Base-by-base conservation (phyloP, 2,113 vertebrate species). In the Bettongia penicillata region DNA sequence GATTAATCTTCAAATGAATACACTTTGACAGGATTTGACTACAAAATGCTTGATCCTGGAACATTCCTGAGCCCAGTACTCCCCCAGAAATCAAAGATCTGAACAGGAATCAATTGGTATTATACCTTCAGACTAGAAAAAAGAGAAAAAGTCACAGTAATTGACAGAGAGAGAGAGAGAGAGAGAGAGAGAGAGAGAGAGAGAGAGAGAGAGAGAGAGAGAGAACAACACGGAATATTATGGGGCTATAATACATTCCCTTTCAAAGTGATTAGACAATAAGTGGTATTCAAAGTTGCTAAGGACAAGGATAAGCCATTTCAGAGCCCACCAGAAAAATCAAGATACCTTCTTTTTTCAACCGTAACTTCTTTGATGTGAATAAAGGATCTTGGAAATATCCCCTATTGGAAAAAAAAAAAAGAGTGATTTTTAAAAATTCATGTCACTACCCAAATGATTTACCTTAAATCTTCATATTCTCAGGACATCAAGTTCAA, bases 351-450 rank as follows among this genome's bases (percentile, higher is more conserved):
- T 98, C 98, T 99, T 97, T 99, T 99, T 97, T 99, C 99, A 95
- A 99, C 91, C 53, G 98, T 96, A 95, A 98, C 99, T 96, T 99
- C 99, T 97, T 99, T 99, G 93, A 99, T 98, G 51, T 99, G 99
- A 94, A 99, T 98, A 95, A 99, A 99, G 93, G 99, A 99, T 97
- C 99, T 99, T 50, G 99, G 99, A 96, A 99, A 99, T 96, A 99
- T 98, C 90, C 99, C 99, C 99, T 99, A 97, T 97, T 95, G 93
- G 95, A 95, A 94, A 95, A 6, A 95, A 95, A 6, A 95, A 90
- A 95, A 93, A 48, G 37, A 93, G 55, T 37, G 0, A 50, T 50
- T 84, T 84, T 55, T 16, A 14, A 43, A 23, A 91, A 93, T 52
- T 55, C 53, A 92, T 25, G 84, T 77, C 48, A 50, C 28, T 53